Percentiles rank a stretch among this genome's conserved stretches.
Conservation (phyloP, 1,140 invertebrate genomes). For the Bathynomus jamesi region DNA sequence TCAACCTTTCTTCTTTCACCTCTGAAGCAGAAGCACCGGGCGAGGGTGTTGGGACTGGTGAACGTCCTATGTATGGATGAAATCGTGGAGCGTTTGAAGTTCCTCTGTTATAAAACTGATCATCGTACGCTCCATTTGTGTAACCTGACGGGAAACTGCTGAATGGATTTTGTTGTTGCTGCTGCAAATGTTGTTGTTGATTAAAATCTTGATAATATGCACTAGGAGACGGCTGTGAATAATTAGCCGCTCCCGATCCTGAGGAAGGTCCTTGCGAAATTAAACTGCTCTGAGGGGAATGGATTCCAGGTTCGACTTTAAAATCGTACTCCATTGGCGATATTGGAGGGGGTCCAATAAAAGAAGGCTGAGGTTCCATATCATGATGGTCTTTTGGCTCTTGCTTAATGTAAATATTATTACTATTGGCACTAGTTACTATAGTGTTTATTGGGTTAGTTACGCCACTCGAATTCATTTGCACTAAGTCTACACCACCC, state of each 20-base stretch:
- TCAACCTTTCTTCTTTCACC: constrained; percentile 44
- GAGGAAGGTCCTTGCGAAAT: constrained; percentile 33
- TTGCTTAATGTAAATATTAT: background rate
- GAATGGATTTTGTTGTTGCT: constrained; percentile 5
- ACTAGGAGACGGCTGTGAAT: constrained; percentile 27
- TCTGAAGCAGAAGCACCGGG: constrained; percentile 21
- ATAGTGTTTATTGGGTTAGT: no score
- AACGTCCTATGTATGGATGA: constrained; percentile 32
- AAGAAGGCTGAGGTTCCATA: background rate
- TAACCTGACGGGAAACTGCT: background rate
- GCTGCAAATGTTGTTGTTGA: constrained; percentile 6
- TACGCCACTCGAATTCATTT: no score
- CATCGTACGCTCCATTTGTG: constrained; percentile 51
- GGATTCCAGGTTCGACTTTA: constrained; percentile 22
- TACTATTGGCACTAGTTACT: background rate
- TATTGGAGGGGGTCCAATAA: constrained; percentile 1
- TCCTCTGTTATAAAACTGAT: constrained; percentile 23
- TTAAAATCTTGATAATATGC: constrained; percentile 26
- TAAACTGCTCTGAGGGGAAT: constrained; percentile 13
- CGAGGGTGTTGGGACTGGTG: constrained; percentile 28
- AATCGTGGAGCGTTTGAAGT: constrained; percentile 14
- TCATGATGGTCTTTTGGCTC: background rate
- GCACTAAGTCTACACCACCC: background rate
- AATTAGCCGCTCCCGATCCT: constrained; percentile 19
- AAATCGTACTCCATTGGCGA: constrained; percentile 36